Base-by-base conservation (phyloP, 2,888 invertebrate species). In the Caenorhabditis macrosperma region DNA sequence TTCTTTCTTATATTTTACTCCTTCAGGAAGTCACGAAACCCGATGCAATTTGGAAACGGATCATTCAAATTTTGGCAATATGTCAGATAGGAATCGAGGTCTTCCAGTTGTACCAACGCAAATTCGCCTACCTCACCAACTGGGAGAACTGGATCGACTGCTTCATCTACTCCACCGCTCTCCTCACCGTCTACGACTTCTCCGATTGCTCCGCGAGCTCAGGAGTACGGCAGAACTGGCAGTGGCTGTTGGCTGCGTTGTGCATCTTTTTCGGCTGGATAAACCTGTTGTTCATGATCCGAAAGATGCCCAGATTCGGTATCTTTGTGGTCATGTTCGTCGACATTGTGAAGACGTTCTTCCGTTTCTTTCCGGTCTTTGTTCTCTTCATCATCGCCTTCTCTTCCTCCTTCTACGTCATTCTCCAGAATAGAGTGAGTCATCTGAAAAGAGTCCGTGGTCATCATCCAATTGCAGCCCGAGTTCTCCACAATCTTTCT, bases 111-210 rank as follows among this genome's bases (percentile, higher is more conserved):
- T 90, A 89, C 78, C 91, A 91, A 83, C 89, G 91, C 12, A 91
- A 91, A 61, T 85, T 90, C 66, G 86, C 91, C 54, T 93, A 92
- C 86, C 77, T 92, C n/a, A 91, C 91, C 28, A 80, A 76, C 35
- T 88, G 91, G 87, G 92, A 92, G 82, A 92, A 92, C 83, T 74
- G 91, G 54, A 88, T 92, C 48, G 92, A 92, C 85, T 92, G 92
- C 92, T 85, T 90, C n/a, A 92, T 92, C 54, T 92, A 92, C 80
- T 84, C 92, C 2, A 89, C 91, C 1, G 91, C 92, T 6, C 85
- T 92, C 20, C 83, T 93, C 10, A 89, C 92, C 10, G 92, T 92
- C 15, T 89, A 91, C 48, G 92, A 92, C 83, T 91, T 92, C 79
- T 87, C 89, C 7, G 85, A 86, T 0, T 92, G 92, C 83, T 91